These are phyloP conservation scores for Lasioglossum pauxillum DNA, from an alignment of 2,888 invertebrate species.

Conservation along the genomic window DNA sequence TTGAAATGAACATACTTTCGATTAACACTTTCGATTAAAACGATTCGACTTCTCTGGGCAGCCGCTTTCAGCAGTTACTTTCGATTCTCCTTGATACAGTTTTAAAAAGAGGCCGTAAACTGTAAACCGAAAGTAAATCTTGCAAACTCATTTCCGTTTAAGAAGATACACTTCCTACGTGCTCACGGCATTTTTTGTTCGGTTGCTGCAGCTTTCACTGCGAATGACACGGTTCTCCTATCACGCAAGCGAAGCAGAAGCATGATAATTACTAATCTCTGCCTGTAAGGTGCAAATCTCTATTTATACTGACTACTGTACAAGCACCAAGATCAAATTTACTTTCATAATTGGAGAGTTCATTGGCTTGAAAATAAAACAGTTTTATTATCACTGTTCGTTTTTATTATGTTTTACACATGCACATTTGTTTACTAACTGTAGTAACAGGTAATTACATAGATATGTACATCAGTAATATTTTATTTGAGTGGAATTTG, in stretches of 20 bases:
- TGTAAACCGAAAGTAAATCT: conserved; percentile 11
- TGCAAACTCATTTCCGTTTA: conserved; percentile 9
- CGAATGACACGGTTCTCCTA: not conserved
- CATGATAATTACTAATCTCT: not conserved
- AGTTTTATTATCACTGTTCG: too few relatives aligned
- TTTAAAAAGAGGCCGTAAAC: not conserved
- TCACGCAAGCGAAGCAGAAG: not conserved
- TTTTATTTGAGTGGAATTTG: not conserved
- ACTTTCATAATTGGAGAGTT: not conserved
- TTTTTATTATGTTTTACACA: not conserved
- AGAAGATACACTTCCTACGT: not conserved
- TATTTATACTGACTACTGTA: not conserved
- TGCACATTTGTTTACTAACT: not conserved
- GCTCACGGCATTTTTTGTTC: not conserved
- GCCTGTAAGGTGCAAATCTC: not conserved
- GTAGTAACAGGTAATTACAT: not conserved
- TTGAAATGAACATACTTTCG: not conserved
- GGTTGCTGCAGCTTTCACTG: conserved; percentile 8
- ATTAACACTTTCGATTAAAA: not conserved
- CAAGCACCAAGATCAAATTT: not conserved
- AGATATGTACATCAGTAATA: not conserved
- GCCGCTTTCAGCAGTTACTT: not conserved
- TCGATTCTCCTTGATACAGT: not conserved
- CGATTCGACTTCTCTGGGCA: not conserved
- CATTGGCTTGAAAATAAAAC: not conserved